Percentiles rank a stretch among this genome's conserved stretches.
Conservation (phyloP, 2,113 vertebrate species). For the Syngnathus floridae region DNA sequence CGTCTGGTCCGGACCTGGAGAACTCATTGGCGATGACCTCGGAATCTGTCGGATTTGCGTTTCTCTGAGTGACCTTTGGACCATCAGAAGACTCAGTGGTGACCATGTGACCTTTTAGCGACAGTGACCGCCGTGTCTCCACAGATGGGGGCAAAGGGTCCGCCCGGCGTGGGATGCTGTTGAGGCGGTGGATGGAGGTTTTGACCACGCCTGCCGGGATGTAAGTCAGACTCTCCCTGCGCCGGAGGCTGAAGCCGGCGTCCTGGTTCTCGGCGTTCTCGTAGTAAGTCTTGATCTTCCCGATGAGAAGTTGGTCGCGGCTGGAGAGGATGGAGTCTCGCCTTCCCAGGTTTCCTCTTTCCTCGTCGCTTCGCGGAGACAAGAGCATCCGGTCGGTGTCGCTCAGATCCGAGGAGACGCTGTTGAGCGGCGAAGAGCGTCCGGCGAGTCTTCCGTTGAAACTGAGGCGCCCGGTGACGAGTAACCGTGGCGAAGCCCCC, state of each 20-base stretch:
- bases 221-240: constrained; percentile 87
- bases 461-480: constrained; percentile 69
- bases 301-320: constrained; percentile 80
- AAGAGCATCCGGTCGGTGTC: constrained; percentile 38
- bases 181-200: constrained; percentile 78
- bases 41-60: constrained; percentile 14
- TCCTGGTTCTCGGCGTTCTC: constrained; percentile 76
- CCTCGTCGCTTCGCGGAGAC: constrained; percentile 42
- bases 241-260: constrained; percentile 71
- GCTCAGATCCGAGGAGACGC: constrained; percentile 12
- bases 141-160: not conserved
- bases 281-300: constrained; percentile 87
- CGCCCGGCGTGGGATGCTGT: constrained; percentile 63
- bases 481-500: constrained; percentile 51
- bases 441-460: constrained; percentile 30
- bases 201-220: constrained; percentile 87
- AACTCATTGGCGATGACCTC: constrained; percentile 6
- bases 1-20: constrained; percentile 13
- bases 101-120: not conserved
- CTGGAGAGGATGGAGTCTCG: constrained; percentile 76
- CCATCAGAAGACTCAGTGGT: constrained; percentile 22
- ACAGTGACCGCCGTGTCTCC: not conserved
- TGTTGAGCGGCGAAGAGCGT: constrained; percentile 20
- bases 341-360: constrained; percentile 37
- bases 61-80: constrained; percentile 16